Percentiles rank a stretch among this genome's conserved stretches.
Conservation (phyloP, 2,797 vertebrate species). For the Thunnus albacares region DNA sequence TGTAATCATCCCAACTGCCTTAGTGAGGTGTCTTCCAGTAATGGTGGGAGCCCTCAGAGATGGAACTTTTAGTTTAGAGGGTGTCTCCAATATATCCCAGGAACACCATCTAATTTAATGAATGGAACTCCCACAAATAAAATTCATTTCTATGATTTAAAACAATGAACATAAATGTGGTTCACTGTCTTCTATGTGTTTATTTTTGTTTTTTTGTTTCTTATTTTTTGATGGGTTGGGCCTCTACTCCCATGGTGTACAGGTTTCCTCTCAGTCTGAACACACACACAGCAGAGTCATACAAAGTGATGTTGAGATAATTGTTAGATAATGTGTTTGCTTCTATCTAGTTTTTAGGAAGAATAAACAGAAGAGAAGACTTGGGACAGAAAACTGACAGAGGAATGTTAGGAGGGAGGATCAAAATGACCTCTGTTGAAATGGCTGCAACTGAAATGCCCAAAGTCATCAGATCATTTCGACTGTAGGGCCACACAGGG, state of each 20-base stretch:
- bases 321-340: neutral
- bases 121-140: neutral
- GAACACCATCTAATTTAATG: neutral
- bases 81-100: neutral
- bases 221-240: neutral
- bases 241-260: neutral
- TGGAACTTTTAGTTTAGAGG: neutral
- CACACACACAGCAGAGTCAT: neutral
- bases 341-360: neutral
- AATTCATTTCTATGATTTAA: neutral
- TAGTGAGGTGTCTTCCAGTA: neutral
- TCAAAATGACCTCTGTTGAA: neutral
- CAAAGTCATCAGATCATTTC: neutral
- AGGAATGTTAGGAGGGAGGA: conserved; percentile 7
- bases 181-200: neutral
- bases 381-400: conserved; percentile 6
- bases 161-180: neutral
- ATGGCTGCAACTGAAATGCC: too few relatives aligned
- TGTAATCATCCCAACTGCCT: neutral
- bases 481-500: neutral
- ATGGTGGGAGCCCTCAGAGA: neutral
- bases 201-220: neutral
- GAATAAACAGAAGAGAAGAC: neutral
- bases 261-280: neutral
- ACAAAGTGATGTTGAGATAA: neutral